Conservation (phyloP, 2,888 invertebrate species). For the Agapostemon virescens region DNA sequence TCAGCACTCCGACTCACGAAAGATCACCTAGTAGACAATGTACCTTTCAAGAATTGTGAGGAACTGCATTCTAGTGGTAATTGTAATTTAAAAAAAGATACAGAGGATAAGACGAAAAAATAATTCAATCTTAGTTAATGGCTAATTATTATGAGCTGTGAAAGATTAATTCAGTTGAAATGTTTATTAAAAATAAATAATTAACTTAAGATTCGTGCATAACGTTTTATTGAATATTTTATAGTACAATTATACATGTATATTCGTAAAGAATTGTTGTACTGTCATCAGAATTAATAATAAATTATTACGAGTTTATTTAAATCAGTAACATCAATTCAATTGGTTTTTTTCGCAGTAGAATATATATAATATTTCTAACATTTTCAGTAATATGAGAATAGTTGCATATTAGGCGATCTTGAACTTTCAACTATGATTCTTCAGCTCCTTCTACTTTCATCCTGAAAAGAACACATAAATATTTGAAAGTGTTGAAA, state of each 20-base stretch:
- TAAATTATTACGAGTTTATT: constrained; percentile 20
- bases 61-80: constrained; percentile 1
- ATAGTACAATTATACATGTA: constrained; percentile 28
- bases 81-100: neutral
- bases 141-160: neutral
- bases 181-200: neutral
- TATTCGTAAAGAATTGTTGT: constrained; percentile 8
- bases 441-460: constrained; percentile 65
- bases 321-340: constrained; percentile 9
- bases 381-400: constrained; percentile 19
- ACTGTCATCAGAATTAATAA: constrained; percentile 23
- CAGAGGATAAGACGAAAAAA: constrained; percentile 23
- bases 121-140: constrained; percentile 5
- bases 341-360: constrained; percentile 25
- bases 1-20: constrained; percentile 84
- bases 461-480: constrained; percentile 62
- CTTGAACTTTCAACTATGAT: constrained; percentile 22
- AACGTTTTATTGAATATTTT: constrained; percentile 26
- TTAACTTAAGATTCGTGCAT: neutral
- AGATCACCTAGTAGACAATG: constrained; percentile 86
- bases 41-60: constrained; percentile 75
- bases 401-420: constrained; percentile 12
- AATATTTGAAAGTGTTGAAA: neutral
- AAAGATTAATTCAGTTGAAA: neutral
- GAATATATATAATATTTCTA: constrained; percentile 21